These are phyloP conservation scores for Drosophila mettleri DNA, from an alignment of 2,888 invertebrate species.

Conservation along the genomic window DNA sequence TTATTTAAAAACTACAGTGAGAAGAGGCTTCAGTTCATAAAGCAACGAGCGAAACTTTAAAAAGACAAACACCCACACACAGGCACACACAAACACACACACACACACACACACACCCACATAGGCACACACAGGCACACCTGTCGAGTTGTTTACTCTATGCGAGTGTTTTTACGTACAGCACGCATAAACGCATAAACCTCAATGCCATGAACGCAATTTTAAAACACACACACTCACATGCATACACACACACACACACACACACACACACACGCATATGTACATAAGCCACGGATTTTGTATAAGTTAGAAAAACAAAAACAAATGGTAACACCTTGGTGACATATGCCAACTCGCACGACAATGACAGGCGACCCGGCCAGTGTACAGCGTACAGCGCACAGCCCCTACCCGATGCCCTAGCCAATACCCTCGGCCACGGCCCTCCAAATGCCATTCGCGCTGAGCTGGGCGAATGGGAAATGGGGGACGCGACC, in stretches of 20 bases:
- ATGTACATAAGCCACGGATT: constrained; percentile 7
- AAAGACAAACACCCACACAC: constrained; percentile 14
- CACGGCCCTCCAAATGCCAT: neutral
- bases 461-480: constrained; percentile 1
- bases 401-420: constrained; percentile 5
- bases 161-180: constrained; percentile 10
- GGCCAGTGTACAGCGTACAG: constrained; percentile 2
- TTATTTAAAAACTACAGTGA: neutral
- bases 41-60: constrained; percentile 8
- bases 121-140: neutral
- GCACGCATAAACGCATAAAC: constrained; percentile 46
- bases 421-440: neutral
- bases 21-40: constrained; percentile 7
- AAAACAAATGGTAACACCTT: constrained; percentile 60
- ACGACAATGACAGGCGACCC: constrained; percentile 60
- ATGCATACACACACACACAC: neutral
- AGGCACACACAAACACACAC: constrained; percentile 10
- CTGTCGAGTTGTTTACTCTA: constrained; percentile 19
- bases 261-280: neutral
- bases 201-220: constrained; percentile 38
- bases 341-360: constrained; percentile 70
- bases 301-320: constrained; percentile 19
- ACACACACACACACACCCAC: neutral
- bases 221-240: constrained; percentile 4
- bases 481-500: too few species aligned